phyloP scores from a whole-genome alignment of 2,797 vertebrate species.

The Natrix natrix region DNA sequence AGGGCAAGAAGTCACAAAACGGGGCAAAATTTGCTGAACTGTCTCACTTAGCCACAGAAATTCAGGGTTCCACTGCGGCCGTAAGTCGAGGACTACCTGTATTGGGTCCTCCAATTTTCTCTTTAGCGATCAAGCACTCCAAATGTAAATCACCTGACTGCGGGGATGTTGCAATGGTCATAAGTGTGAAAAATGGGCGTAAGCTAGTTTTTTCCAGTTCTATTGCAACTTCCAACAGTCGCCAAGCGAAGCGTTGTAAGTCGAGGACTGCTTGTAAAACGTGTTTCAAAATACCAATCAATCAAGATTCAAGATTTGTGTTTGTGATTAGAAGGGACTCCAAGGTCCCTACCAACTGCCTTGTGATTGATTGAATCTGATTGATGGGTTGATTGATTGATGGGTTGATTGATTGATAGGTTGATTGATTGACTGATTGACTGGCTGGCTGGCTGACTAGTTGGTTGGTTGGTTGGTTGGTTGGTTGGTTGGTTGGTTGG shows the following conservation, averaged over 20 bases:
- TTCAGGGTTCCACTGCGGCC: rapidly evolving
- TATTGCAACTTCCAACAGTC: not conserved
- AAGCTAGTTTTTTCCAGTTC: not conserved
- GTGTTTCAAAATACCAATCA: not conserved
- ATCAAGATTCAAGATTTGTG: not conserved
- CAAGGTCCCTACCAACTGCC: too few species aligned
- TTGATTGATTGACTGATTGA: too few species aligned
- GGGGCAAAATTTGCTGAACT: not conserved
- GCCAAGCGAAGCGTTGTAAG: not conserved
- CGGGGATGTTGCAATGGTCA: not conserved
- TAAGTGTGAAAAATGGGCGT: not conserved
- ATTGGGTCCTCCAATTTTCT: not conserved
- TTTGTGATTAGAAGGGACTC: too few species aligned
- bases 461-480: rapidly evolving
- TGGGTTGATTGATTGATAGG: rapidly evolving
- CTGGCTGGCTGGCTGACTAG: too few species aligned
- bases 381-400: too few species aligned
- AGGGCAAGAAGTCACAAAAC: not conserved
- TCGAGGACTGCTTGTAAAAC: not conserved
- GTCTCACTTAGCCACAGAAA: not conserved
- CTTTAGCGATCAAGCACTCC: not conserved
- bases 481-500: rapidly evolving
- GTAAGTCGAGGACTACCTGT: too few species aligned
- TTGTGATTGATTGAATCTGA: not conserved
- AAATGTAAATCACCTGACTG: too few species aligned